Evolutionary conservation across 2,888 invertebrate species (phyloP).

Genomic region (Molorchus minor): DNA sequence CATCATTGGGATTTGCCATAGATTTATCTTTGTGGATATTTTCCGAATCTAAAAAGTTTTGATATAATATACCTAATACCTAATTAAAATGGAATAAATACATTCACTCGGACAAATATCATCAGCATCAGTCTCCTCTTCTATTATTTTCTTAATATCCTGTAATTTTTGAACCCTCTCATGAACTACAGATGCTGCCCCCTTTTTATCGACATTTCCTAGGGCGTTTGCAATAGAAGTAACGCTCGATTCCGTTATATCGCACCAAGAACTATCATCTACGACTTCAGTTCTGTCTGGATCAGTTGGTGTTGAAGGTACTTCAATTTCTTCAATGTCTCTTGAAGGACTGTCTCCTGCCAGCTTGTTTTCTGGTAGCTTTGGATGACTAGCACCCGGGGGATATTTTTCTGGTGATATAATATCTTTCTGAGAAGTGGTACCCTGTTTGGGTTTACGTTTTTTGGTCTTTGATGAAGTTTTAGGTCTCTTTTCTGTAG

Average conservation of each 20-base stretch:
- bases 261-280: constrained; percentile 46
- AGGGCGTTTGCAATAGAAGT: constrained; percentile 19
- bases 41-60: neutral
- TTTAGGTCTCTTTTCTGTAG: constrained; percentile 2
- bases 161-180: neutral
- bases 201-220: constrained; percentile 26
- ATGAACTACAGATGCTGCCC: neutral
- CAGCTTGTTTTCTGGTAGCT: neutral
- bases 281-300: neutral
- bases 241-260: constrained; percentile 40
- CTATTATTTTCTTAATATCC: too few relatives aligned
- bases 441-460: constrained; percentile 1
- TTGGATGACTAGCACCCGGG: neutral
- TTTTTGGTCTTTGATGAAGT: neutral
- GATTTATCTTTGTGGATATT: neutral
- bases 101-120: too few relatives aligned
- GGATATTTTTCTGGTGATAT: neutral
- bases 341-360: neutral
- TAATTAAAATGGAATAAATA: neutral
- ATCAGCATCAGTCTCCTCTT: neutral
- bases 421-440: neutral
- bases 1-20: neutral
- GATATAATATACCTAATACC: neutral
- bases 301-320: neutral
- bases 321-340: neutral